phyloP scores from a whole-genome alignment of 2,888 invertebrate genomes.

The Oscheius onirici region DNA sequence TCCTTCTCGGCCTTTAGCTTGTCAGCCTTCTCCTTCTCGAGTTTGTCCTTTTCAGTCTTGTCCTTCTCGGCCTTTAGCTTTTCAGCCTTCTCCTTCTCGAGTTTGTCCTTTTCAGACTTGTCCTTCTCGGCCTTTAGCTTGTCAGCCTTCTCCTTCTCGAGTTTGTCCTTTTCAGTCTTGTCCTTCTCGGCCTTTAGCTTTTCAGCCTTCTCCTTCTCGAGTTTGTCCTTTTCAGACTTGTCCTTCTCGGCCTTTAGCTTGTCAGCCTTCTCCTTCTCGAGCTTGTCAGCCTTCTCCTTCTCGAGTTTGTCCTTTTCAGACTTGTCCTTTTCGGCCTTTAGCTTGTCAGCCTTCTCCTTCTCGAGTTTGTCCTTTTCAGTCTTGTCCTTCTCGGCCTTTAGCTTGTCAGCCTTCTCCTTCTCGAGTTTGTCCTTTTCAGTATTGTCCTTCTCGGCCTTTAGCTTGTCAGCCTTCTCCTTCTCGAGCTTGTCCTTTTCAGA shows the following conservation, averaged over 20 bases:
- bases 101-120: background rate
- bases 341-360: background rate
- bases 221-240: background rate
- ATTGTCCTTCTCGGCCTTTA: background rate
- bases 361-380: background rate
- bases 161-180: background rate
- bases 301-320: background rate
- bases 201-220: background rate
- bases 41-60: background rate
- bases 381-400: background rate
- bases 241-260: background rate
- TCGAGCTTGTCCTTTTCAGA: background rate
- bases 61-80: background rate
- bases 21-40: background rate
- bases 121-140: conserved; percentile 2
- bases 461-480: conserved; percentile 2
- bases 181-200: background rate
- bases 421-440: background rate
- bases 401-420: too few relatives aligned
- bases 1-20: background rate
- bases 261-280: too few relatives aligned
- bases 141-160: background rate
- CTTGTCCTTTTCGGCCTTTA: background rate
- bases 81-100: background rate
- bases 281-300: background rate